A percentile compares a stretch with the other conserved stretches of the same genome.
phyloP scores from a whole-genome alignment of 2,797 vertebrate species.

The Myotis planiceps region DNA sequence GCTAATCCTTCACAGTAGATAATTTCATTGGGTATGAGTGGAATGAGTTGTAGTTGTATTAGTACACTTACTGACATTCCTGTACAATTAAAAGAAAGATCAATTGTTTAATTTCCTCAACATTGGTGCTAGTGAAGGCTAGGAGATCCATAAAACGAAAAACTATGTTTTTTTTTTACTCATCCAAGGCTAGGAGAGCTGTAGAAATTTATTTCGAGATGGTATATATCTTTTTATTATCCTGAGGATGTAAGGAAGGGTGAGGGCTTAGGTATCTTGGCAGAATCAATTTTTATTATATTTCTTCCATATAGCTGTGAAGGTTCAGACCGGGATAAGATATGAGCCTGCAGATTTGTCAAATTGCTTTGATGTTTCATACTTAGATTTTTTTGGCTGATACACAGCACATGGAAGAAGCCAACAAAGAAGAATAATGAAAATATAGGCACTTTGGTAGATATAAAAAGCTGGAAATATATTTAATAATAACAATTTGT shows the following conservation, averaged over 20 bases:
- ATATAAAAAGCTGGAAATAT: neutral
- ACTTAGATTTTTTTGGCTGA: slow-evolving; percentile 23
- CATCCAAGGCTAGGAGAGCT: neutral
- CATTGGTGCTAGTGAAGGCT: slow-evolving; percentile 70
- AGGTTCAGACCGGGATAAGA: slow-evolving; percentile 31
- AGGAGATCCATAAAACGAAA: slow-evolving; percentile 67
- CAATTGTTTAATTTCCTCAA: slow-evolving; percentile 85
- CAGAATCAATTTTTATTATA: slow-evolving; percentile 57
- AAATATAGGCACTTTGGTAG: neutral
- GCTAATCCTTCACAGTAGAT: slow-evolving; percentile 84
- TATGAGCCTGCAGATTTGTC: slow-evolving; percentile 4
- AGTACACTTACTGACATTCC: slow-evolving; percentile 65
- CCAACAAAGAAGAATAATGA: slow-evolving; percentile 18
- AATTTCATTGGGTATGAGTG: slow-evolving; percentile 77
- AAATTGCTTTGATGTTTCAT: slow-evolving; percentile 41
- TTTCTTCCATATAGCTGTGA: slow-evolving; percentile 38
- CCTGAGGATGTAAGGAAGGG: neutral
- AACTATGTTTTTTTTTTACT: slow-evolving; percentile 55
- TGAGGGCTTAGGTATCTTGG: slow-evolving; percentile 14
- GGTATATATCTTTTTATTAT: slow-evolving; percentile 29
- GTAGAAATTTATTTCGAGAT: slow-evolving; percentile 51
- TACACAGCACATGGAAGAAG: neutral
- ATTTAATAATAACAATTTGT: slow-evolving; percentile 4
- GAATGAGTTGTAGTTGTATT: slow-evolving; percentile 72
- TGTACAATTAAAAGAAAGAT: slow-evolving; percentile 79